phyloP scores from a whole-genome alignment of 2,113 vertebrate species.

The Pelecanus crispus region DNA sequence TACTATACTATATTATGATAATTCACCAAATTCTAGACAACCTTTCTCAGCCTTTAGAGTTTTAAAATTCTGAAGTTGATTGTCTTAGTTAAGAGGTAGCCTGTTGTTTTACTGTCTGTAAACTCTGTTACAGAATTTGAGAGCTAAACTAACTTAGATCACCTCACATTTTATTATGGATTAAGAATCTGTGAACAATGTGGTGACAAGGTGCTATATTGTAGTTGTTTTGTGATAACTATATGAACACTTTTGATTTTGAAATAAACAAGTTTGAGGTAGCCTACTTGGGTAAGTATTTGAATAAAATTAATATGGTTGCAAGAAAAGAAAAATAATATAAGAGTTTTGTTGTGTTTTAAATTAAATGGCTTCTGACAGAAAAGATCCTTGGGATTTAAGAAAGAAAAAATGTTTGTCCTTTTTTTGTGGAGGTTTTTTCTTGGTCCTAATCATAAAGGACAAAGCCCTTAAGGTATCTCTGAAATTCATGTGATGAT shows the following conservation, averaged over 20 bases:
- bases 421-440: not conserved
- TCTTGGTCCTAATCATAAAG: not conserved
- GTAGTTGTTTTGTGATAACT: not conserved
- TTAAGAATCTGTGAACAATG: not conserved
- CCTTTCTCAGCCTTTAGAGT: not conserved
- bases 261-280: not conserved
- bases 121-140: not conserved
- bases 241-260: not conserved
- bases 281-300: not conserved
- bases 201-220: not conserved
- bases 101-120: not conserved
- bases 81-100: not conserved
- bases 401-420: not conserved
- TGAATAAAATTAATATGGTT: not conserved
- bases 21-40: not conserved
- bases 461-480: not conserved
- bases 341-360: not conserved
- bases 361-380: not conserved
- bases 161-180: not conserved
- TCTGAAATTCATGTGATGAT: not conserved
- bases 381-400: not conserved
- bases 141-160: not conserved
- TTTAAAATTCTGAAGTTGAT: not conserved
- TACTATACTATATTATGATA: not conserved
- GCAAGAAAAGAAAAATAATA: not conserved